These are phyloP conservation scores for Bursaphelenchus mucronatus DNA, from an alignment of 1,140 invertebrate genomes.

Conservation along the genomic window DNA sequence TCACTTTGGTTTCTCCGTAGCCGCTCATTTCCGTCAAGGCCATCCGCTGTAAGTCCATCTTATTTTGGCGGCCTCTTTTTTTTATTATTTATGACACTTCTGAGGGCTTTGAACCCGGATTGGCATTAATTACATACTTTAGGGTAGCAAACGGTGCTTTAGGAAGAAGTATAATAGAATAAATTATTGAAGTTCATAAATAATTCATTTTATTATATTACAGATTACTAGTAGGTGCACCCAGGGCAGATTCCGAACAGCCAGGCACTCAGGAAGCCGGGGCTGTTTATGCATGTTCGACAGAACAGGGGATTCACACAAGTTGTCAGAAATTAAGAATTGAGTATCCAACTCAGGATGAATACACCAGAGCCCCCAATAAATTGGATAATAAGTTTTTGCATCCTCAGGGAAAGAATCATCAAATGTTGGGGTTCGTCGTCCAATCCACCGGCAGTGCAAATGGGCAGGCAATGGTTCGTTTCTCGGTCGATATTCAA, in stretches of 20 bases:
- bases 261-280: constrained; percentile 78
- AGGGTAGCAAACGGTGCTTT: constrained; percentile 2
- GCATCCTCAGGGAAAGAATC: constrained; percentile 48
- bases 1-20: constrained; percentile 83
- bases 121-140: constrained; percentile 9
- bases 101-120: constrained; percentile 26
- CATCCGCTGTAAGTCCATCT: constrained; percentile 43
- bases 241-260: constrained; percentile 77
- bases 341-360: constrained; percentile 28
- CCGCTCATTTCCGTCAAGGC: constrained; percentile 68
- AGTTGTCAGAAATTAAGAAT: constrained; percentile 12
- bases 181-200: constrained; percentile 22
- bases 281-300: constrained; percentile 77
- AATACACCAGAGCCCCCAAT: constrained; percentile 38
- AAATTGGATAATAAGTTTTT: constrained; percentile 36
- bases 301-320: constrained; percentile 65
- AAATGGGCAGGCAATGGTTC: constrained; percentile 41
- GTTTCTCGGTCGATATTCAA: constrained; percentile 2
- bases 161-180: constrained; percentile 5
- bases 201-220: constrained; percentile 59
- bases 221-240: constrained; percentile 86
- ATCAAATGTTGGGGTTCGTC: constrained; percentile 48
- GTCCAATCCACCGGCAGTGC: constrained; percentile 34
- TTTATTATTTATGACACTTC: constrained; percentile 19
- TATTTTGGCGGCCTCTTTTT: constrained; percentile 3